Evolutionary conservation across 2,113 vertebrate genomes (phyloP).

Genomic region (Toxotes jaculatrix): DNA sequence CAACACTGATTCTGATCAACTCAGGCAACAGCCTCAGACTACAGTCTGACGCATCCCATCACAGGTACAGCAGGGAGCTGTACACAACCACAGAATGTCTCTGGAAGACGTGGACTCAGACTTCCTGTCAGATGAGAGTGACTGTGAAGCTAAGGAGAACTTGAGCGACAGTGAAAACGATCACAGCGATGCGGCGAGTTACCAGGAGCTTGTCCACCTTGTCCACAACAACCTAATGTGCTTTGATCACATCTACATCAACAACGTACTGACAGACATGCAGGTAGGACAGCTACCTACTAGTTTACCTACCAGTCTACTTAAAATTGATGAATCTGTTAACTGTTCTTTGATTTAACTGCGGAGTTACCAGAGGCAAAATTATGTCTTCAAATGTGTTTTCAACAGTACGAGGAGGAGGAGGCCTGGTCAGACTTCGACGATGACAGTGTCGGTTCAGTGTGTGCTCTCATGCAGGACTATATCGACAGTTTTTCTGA

Average conservation of each 20-base stretch:
- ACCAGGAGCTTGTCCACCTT: neutral
- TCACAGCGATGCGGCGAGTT: rapidly evolving
- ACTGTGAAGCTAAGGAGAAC: neutral
- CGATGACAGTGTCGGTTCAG: rapidly evolving
- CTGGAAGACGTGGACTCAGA: neutral
- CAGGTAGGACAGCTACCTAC: conserved; percentile 17
- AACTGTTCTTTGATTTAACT: too few relatives aligned
- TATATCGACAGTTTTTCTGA: rapidly evolving
- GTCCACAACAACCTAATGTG: neutral
- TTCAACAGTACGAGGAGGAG: neutral
- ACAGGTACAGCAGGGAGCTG: neutral
- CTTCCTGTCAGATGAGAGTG: conserved; percentile 9
- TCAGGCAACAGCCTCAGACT: neutral
- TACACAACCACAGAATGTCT: conserved; percentile 11
- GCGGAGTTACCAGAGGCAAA: neutral
- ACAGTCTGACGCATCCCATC: neutral
- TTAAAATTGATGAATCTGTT: neutral
- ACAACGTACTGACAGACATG: neutral
- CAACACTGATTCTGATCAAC: neutral
- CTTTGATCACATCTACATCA: conserved; percentile 26
- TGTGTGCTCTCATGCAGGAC: neutral
- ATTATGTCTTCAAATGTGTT: neutral
- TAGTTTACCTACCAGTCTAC: too few relatives aligned
- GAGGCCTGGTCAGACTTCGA: neutral
- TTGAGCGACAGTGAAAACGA: rapidly evolving